A percentile compares a stretch with the other conserved stretches of the same genome.
phyloP scores from a whole-genome alignment of 2,888 invertebrate species.

The Troides oblongomaculatus region DNA sequence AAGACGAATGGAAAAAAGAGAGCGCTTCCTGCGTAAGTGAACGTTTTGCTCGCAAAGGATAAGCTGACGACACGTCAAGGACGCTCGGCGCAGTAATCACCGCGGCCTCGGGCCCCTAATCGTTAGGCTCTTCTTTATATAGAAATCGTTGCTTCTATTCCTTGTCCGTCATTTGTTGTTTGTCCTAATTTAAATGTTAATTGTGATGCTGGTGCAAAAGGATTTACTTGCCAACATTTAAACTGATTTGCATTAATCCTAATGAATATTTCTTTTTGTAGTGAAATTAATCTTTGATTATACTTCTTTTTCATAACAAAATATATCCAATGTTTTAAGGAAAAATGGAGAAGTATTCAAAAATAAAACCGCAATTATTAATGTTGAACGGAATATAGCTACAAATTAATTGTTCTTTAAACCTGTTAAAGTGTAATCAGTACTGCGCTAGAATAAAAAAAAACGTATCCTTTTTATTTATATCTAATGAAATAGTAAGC shows the following conservation, averaged over 20 bases:
- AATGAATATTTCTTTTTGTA: too few relatives aligned
- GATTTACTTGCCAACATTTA: not conserved
- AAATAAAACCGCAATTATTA: too few relatives aligned
- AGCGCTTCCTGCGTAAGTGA: conserved; percentile 17
- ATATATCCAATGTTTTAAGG: too few relatives aligned
- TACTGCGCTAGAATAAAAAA: too few relatives aligned
- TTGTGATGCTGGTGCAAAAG: not conserved
- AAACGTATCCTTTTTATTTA: too few relatives aligned
- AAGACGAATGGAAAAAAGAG: not conserved
- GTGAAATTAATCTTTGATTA: too few relatives aligned
- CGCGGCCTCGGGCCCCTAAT: conserved; percentile 1
- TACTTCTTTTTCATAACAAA: too few relatives aligned
- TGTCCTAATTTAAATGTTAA: conserved; percentile 7
- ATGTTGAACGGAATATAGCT: too few relatives aligned
- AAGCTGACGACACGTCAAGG: conserved; percentile 20
- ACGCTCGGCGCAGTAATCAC: conserved; percentile 4
- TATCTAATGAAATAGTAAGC: too few relatives aligned
- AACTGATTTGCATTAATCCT: not conserved
- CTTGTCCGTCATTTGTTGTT: conserved; percentile 1
- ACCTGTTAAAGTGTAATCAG: too few relatives aligned
- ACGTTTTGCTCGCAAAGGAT: conserved; percentile 13
- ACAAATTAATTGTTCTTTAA: too few relatives aligned
- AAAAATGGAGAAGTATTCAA: too few relatives aligned
- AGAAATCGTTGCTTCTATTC: not conserved
- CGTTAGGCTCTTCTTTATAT: not conserved